A percentile compares a stretch with the other conserved stretches of the same genome.
phyloP scores from a whole-genome alignment of 2,888 invertebrate species.

The Drosophila nr. fundita region DNA sequence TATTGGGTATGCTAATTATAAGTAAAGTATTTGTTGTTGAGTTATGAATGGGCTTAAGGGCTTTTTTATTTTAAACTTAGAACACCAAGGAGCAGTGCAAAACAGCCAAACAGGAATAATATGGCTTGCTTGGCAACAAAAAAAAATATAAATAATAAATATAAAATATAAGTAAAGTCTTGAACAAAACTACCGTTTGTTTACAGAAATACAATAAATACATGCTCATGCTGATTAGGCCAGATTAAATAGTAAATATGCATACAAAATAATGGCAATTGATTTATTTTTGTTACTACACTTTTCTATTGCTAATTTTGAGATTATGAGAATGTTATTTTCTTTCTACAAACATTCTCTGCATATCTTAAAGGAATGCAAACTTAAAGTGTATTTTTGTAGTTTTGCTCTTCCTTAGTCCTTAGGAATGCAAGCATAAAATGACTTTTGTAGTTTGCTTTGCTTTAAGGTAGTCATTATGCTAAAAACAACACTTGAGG shows the following conservation, averaged over 20 bases:
- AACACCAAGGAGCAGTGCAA: neutral
- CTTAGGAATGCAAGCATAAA: neutral
- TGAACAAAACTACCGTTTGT: neutral
- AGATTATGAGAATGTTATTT: neutral
- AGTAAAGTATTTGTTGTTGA: neutral
- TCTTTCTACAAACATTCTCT: neutral
- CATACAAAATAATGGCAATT: neutral
- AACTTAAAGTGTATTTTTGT: neutral
- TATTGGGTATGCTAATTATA: neutral
- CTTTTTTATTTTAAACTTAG: neutral
- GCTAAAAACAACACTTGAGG: constrained; percentile 29
- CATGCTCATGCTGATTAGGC: neutral
- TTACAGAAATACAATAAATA: neutral
- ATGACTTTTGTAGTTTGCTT: neutral
- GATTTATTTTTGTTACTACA: neutral
- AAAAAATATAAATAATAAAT: neutral
- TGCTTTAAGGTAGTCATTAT: constrained; percentile 24
- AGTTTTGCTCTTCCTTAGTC: neutral
- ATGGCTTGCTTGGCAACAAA: neutral
- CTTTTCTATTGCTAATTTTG: neutral
- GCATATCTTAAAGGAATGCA: neutral
- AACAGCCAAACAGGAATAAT: neutral
- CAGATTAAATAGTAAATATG: neutral
- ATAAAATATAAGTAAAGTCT: neutral
- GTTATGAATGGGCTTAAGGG: neutral